phyloP scores from a whole-genome alignment of 2,113 vertebrate species.

The Lathamus discolor region DNA sequence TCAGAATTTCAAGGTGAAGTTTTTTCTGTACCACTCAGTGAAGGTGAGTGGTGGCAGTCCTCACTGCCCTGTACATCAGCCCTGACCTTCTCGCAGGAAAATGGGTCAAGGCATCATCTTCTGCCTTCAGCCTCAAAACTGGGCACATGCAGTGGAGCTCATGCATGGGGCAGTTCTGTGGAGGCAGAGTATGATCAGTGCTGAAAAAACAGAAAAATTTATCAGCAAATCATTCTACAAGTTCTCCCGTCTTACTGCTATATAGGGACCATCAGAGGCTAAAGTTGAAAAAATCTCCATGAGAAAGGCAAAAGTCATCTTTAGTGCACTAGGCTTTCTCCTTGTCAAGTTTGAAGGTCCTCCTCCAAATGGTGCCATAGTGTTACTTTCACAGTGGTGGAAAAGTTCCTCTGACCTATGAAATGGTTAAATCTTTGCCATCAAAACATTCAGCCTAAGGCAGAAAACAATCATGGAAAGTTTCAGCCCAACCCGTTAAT shows the following conservation, averaged over 20 bases:
- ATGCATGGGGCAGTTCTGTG: rapidly evolving
- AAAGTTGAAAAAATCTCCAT: neutral
- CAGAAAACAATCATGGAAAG: slow-evolving; percentile 7
- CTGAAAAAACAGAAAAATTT: neutral
- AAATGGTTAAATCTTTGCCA: slow-evolving; percentile 5
- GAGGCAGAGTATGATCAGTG: neutral
- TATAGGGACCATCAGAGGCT: neutral
- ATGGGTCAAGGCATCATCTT: neutral
- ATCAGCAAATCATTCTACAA: neutral
- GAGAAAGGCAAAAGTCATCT: neutral
- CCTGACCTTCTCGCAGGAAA: neutral
- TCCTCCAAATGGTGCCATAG: neutral
- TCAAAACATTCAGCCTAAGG: neutral
- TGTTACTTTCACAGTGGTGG: neutral
- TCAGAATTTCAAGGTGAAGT: neutral
- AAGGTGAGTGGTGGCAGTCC: neutral
- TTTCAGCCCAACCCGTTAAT: neutral
- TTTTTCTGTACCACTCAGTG: rapidly evolving
- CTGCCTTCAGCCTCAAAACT: neutral
- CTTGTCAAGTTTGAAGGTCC: neutral
- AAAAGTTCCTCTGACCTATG: neutral
- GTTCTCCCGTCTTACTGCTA: neutral
- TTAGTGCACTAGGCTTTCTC: neutral
- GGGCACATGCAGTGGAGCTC: neutral
- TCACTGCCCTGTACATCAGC: neutral